Percentiles rank a stretch among this genome's conserved stretches.
phyloP scores from a whole-genome alignment of 1,140 invertebrate genomes.

The Bathynomus jamesi region DNA sequence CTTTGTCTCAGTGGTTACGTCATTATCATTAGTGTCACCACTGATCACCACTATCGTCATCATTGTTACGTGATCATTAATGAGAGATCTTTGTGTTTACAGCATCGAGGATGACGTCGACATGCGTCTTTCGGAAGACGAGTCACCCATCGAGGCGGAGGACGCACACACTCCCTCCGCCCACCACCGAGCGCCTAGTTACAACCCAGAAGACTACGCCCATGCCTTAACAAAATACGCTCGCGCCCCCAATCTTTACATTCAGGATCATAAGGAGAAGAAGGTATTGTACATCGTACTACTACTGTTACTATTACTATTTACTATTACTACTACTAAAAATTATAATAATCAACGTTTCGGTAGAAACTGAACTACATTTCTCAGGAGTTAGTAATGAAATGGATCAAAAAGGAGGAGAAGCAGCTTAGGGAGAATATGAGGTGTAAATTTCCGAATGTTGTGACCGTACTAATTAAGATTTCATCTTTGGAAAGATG shows the following conservation, averaged over 20 bases:
- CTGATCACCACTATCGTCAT: background rate
- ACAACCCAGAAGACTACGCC: constrained; percentile 76
- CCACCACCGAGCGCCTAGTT: constrained; percentile 65
- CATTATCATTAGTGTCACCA: background rate
- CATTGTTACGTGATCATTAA: background rate
- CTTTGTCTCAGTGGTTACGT: background rate
- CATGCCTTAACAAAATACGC: constrained; percentile 61
- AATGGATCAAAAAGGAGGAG: too few relatives aligned
- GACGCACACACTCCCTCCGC: constrained; percentile 21
- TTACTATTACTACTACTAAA: background rate
- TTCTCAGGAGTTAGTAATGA: too few relatives aligned
- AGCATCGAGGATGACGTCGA: constrained; percentile 35
- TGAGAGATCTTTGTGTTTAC: background rate
- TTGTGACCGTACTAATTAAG: too few relatives aligned
- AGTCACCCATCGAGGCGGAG: constrained; percentile 23
- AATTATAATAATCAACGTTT: too few relatives aligned
- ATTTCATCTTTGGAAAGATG: too few relatives aligned
- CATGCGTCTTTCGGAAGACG: constrained; percentile 32
- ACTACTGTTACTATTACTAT: background rate
- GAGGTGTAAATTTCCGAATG: too few relatives aligned
- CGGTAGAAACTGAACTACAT: too few relatives aligned
- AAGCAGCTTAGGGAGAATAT: too few relatives aligned
- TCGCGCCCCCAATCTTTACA: constrained; percentile 37
- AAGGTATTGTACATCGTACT: constrained; percentile 16
- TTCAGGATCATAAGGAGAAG: constrained; percentile 32